phyloP scores from a whole-genome alignment of 2,888 invertebrate genomes.

The Microplitis manilae region DNA sequence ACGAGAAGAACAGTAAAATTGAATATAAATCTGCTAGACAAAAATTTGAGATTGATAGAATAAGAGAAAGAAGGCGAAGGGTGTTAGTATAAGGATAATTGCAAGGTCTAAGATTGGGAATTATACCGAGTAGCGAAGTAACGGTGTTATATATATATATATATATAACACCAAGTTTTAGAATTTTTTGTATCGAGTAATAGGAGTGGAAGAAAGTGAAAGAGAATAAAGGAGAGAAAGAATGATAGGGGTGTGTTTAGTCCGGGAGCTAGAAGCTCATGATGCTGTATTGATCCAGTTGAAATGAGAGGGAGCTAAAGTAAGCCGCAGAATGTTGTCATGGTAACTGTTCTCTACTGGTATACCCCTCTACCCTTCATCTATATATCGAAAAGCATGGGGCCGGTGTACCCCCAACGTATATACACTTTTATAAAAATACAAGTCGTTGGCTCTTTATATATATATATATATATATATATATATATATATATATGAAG shows the following conservation, averaged over 20 bases:
- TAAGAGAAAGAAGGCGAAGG: conserved; percentile 24
- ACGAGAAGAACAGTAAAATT: not conserved
- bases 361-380: conserved; percentile 52
- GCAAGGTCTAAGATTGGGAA: conserved; percentile 47
- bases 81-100: conserved; percentile 32
- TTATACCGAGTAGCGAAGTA: not conserved
- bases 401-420: conserved; percentile 31
- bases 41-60: conserved; percentile 28
- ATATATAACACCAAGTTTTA: not conserved
- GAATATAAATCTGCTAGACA: not conserved
- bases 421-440: not conserved
- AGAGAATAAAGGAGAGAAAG: conserved; percentile 54
- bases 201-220: conserved; percentile 35
- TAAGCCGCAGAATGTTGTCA: conserved; percentile 68
- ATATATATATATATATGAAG: too few relatives aligned
- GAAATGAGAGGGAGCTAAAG: conserved; percentile 65
- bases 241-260: conserved; percentile 63
- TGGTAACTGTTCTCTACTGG: conserved; percentile 63
- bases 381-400: conserved; percentile 43
- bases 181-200: conserved; percentile 39
- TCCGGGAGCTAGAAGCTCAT: conserved; percentile 64
- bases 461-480: too few relatives aligned
- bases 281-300: conserved; percentile 71
- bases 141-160: not conserved
- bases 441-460: too few relatives aligned